Evolutionary conservation across 2,113 vertebrate genomes (phyloP), one percentile per base, ranked within the genome.

Genomic region (Solea solea): DNA sequence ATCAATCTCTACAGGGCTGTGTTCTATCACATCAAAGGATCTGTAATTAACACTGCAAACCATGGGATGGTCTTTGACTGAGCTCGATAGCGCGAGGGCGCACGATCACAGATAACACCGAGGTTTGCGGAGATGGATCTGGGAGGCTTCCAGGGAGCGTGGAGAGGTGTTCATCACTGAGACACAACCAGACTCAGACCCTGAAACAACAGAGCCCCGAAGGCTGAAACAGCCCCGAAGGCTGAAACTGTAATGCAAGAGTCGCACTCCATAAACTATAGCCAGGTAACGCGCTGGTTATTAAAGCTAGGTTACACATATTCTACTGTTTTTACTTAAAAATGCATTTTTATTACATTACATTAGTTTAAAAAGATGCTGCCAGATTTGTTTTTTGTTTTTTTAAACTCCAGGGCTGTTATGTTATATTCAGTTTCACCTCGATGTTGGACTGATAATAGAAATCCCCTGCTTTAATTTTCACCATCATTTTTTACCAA

Each of bases 1-100:
- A 98, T 98, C 96, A 97, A 96, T 98, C 94, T 98, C 95, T 97
- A 95, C 95, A 96, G 95, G 95, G 94, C 95, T 95, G 90, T 92
- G 92, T 95, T 97, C 95, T 98, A 97, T 98, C 97, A 95, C 95
- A 96, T 96, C 96, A 96, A 95, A 96, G 96, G 94, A 97, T 98
- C 96, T 93, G 94, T 95, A 95, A 99, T 99, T 97, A 98, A 96
- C 91, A 94, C 90, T 91, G 95, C 92, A 95, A 95, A 95, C 85
- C 90, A 90, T 88, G 90, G 91, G 90, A 91, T 83, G 90, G 84
- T 91, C 88, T 89, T 88, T 89, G 90, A 92, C 86, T 89, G 88
- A 87, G 90, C 88, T 90, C 78, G 66, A 88, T 90, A 88, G 92
- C 69, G 64, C 46, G 86, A 87, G 74, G 90, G 91, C 51, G 89